These are phyloP conservation scores for Electrophaes corylata DNA, from an alignment of 2,888 invertebrate species.

Conservation along the genomic window DNA sequence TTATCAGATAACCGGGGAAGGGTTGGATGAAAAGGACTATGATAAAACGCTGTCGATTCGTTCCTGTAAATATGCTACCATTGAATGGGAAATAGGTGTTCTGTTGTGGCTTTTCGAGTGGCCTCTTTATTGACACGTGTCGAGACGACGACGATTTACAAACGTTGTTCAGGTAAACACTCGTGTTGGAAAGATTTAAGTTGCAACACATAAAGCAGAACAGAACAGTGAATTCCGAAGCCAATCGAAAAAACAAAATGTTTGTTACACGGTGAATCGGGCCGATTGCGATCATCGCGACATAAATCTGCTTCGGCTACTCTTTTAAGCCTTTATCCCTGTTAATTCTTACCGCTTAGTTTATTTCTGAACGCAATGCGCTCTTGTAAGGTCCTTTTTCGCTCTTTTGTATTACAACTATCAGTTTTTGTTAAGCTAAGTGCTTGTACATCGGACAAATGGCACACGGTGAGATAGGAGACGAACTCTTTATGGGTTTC, in stretches of 20 bases:
- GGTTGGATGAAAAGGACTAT: constrained; percentile 73
- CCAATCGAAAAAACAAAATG: constrained; percentile 70
- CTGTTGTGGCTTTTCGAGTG: constrained; percentile 62
- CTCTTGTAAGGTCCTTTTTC: constrained; percentile 76
- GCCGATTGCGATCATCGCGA: constrained; percentile 79
- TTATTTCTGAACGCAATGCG: constrained; percentile 80
- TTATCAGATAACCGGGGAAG: constrained; percentile 80
- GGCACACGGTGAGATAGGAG: constrained; percentile 73
- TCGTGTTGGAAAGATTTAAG: constrained; percentile 34
- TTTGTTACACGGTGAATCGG: constrained; percentile 71
- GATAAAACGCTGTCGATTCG: constrained; percentile 79
- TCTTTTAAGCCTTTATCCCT: constrained; percentile 82
- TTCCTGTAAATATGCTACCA: constrained; percentile 72
- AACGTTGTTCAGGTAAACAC: constrained; percentile 9
- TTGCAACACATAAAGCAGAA: constrained; percentile 47
- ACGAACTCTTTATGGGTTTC: constrained; percentile 60
- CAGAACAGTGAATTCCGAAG: constrained; percentile 58
- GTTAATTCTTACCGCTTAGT: constrained; percentile 84
- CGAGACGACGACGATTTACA: constrained; percentile 25
- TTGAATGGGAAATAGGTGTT: constrained; percentile 73
- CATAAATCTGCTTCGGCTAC: constrained; percentile 84
- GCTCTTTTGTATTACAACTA: constrained; percentile 81
- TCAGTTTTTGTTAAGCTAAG: constrained; percentile 84
- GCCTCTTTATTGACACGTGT: constrained; percentile 41
- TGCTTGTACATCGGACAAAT: constrained; percentile 80